phyloP scores from a whole-genome alignment of 2,888 invertebrate genomes.

The Hetaerina titia region DNA sequence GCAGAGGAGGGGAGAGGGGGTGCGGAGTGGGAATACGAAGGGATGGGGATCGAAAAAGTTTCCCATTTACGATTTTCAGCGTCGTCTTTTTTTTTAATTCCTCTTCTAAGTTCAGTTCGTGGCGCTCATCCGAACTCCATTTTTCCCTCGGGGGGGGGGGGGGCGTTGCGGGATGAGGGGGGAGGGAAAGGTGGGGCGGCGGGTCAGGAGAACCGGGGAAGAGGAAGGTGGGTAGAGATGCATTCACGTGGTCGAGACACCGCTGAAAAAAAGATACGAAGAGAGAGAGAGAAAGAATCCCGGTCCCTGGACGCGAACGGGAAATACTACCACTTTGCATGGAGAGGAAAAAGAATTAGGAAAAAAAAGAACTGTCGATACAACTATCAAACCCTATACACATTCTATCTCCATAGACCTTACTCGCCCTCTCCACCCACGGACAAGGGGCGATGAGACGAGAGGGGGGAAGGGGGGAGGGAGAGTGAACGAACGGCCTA shows the following conservation, averaged over 20 bases:
- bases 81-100: slow-evolving; percentile 30
- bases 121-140: not conserved
- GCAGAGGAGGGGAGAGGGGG: not conserved
- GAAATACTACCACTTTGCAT: not conserved
- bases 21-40: not conserved
- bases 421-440: not conserved
- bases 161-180: not conserved
- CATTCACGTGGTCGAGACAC: not conserved
- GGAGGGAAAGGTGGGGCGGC: not conserved
- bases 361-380: slow-evolving; percentile 24
- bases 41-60: not conserved
- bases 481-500: slow-evolving; percentile 28
- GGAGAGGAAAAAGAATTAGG: slow-evolving; percentile 18
- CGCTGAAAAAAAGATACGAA: not conserved
- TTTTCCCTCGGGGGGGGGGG: not conserved
- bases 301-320: not conserved
- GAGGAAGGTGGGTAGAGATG: not conserved
- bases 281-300: not conserved
- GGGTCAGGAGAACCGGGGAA: not conserved
- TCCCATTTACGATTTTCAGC: slow-evolving; percentile 44
- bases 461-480: not conserved
- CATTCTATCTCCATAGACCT: not conserved
- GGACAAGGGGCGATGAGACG: not conserved
- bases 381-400: slow-evolving; percentile 28
- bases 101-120: slow-evolving; percentile 10